These are phyloP conservation scores for Forficula auricularia DNA, from an alignment of 1,140 invertebrate genomes.

Conservation along the genomic window DNA sequence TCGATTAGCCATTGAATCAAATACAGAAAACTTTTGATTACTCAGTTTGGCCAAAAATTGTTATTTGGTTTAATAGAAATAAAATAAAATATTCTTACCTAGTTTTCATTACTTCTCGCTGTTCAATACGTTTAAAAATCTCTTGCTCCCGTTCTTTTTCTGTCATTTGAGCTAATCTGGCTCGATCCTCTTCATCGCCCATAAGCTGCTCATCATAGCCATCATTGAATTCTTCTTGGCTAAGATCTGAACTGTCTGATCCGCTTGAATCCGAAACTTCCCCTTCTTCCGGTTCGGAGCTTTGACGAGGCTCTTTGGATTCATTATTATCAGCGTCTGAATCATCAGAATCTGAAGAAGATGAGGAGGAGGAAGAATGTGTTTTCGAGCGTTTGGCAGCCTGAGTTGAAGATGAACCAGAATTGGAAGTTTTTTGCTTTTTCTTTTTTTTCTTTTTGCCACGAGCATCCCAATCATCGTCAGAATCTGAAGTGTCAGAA, in stretches of 20 bases:
- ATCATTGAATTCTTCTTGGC: constrained; percentile 54
- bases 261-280: constrained; percentile 40
- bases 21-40: too few species aligned
- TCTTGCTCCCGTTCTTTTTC: constrained; percentile 95
- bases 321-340: too few species aligned
- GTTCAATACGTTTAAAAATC: constrained; percentile 88
- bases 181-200: constrained; percentile 89
- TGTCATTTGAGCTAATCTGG: constrained; percentile 74
- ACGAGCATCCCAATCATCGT: constrained; percentile 48
- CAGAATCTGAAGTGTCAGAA: constrained; percentile 52
- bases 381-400: constrained; percentile 33
- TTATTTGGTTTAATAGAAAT: too few species aligned
- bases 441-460: constrained; percentile 39
- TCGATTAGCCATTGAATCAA: too few species aligned
- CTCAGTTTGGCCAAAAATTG: too few species aligned
- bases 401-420: constrained; percentile 16
- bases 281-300: constrained; percentile 57
- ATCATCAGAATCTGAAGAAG: too few species aligned
- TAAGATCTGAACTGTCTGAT: constrained; percentile 29
- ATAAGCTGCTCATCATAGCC: constrained; percentile 92
- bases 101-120: constrained; percentile 80
- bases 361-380: constrained; percentile 22
- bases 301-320: constrained; percentile 9
- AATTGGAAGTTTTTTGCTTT: constrained; percentile 26
- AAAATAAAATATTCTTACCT: too few species aligned